These are phyloP conservation scores for Platycheirus albimanus DNA, from an alignment of 2,888 invertebrate species.

Conservation along the genomic window DNA sequence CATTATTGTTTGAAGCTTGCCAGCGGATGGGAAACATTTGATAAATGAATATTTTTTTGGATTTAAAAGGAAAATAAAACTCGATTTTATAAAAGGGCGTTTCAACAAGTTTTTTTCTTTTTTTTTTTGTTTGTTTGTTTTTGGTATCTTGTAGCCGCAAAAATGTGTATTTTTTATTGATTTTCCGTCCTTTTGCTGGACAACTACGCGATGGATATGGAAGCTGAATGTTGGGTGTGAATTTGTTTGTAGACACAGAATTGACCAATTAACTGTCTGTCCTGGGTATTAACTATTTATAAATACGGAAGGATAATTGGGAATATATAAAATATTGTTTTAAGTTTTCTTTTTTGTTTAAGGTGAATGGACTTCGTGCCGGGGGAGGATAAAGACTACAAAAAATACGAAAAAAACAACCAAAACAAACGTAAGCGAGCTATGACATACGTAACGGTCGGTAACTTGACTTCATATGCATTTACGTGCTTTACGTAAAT, in stretches of 20 bases:
- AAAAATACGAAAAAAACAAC: too few species aligned
- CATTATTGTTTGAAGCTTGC: slow-evolving; percentile 47
- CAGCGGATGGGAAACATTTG: slow-evolving; percentile 46
- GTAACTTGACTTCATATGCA: too few species aligned
- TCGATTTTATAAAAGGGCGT: slow-evolving; percentile 17
- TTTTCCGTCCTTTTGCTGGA: slow-evolving; percentile 15
- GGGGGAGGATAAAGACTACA: too few species aligned
- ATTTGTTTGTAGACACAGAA: neutral
- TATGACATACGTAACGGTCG: too few species aligned
- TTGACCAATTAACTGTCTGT: neutral
- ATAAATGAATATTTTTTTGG: neutral
- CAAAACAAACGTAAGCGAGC: too few species aligned
- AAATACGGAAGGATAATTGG: neutral
- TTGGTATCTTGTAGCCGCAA: neutral
- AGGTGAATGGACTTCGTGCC: too few species aligned
- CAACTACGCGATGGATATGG: neutral
- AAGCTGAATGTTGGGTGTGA: neutral
- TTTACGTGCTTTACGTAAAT: too few species aligned
- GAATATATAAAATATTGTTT: too few species aligned
- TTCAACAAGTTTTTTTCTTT: slow-evolving; percentile 62
- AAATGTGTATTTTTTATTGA: slow-evolving; percentile 55
- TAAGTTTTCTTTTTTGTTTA: too few species aligned
- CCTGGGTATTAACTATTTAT: neutral
- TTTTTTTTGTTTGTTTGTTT: neutral
- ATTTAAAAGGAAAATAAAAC: neutral